Evolutionary conservation across 23 tunicate species (phyloP), one percentile per base, ranked within the genome.

Genomic region (Styela plicata): DNA sequence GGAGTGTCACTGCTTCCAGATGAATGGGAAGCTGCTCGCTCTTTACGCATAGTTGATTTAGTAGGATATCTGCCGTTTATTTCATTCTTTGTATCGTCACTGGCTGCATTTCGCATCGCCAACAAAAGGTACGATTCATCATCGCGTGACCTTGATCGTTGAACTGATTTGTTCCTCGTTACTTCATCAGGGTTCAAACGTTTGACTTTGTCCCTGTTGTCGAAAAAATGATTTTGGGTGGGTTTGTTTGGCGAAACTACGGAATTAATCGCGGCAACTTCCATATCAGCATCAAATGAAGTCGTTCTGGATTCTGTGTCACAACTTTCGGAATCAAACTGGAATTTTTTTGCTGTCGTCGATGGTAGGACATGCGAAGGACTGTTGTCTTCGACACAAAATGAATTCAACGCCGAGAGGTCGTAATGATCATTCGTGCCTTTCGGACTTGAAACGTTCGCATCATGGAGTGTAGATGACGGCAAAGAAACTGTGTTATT

Each of bases 1-100:
- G 37, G 52, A 10, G 22, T 27, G 20, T 27, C 66, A 23, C 33
- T 53, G 30, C 29, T 44, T 5, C 63, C 64, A 13, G 81, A 44
- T 44, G 81, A 44, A 76, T 53, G 81, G 10, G 81, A 76, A 0
- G 81, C 31, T 27, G 71, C 31, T 25, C 71, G 19, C 18, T 67
- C 31, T 67, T 67, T 67, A 25, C 71, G 71, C 57, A 44, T 44
- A 5, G 57, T 44, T 44, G 13, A 44, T 44, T 44, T 44, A 44
- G 13, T 13, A 44, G 57, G 57, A 44, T 44, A 13, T 13, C 76
- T 85, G 1, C 71, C 80, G 1, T 64, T 74, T 27, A 65, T 29
- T 10, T 34, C 28, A 19, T 21, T 23, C 24, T 22, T 70, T 10
- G 85, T 16, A 65, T 53, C 35, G 5, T 44, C 74, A 30, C 31